These are phyloP conservation scores for Pollenia labialis DNA, from an alignment of 2,888 invertebrate species.

Conservation along the genomic window DNA sequence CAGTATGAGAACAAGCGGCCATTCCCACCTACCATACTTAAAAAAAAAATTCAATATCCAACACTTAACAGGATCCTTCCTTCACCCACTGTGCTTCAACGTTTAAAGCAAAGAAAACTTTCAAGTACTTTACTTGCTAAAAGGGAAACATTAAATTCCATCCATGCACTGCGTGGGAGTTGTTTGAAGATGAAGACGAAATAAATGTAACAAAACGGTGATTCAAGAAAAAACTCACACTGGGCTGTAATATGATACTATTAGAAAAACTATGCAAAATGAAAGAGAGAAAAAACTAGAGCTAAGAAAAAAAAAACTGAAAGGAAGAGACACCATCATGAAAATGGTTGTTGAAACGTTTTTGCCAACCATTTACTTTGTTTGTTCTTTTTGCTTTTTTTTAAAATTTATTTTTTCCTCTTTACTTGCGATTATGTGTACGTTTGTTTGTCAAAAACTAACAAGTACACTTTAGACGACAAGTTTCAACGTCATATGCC, in stretches of 20 bases:
- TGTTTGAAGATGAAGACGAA: conserved; percentile 30
- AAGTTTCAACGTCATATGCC: conserved; percentile 47
- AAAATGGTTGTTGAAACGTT: conserved; percentile 57
- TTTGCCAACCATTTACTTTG: conserved; percentile 65
- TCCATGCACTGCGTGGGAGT: conserved; percentile 38
- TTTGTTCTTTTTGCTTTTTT: conserved; percentile 20
- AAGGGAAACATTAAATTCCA: conserved; percentile 43
- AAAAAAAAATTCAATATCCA: background rate
- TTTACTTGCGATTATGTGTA: background rate
- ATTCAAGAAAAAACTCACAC: conserved; percentile 14
- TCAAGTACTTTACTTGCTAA: conserved; percentile 12
- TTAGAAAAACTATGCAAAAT: conserved; percentile 47
- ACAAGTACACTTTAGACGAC: conserved; percentile 17
- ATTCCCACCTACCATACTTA: no score
- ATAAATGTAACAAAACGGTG: conserved; percentile 19
- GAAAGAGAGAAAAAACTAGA: background rate
- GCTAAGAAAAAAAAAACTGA: background rate
- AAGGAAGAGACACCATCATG: conserved; percentile 12
- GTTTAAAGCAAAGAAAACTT: conserved; percentile 21
- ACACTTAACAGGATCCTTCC: background rate
- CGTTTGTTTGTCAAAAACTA: conserved; percentile 29
- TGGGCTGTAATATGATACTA: conserved; percentile 40
- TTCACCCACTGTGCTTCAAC: background rate
- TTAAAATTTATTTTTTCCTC: background rate
- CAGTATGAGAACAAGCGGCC: no score